Base-by-base conservation (phyloP, 2,888 invertebrate genomes). In the Argyresthia goedartella region DNA sequence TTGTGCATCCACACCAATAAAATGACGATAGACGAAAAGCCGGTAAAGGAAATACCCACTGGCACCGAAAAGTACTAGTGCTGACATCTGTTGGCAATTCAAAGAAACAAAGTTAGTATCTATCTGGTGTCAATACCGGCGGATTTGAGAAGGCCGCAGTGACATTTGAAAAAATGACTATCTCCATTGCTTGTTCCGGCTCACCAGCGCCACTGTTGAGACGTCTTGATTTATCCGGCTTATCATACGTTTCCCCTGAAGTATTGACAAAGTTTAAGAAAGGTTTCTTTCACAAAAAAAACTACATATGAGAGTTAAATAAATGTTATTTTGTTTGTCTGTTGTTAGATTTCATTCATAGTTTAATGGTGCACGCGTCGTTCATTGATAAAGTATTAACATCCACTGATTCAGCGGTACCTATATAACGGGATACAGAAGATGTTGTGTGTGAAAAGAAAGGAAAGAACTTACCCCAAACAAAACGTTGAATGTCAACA, bases 41-140 rank as follows among this genome's bases (percentile, higher is more conserved):
- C 81, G 87, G 67, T 90, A 90, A 44, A 89, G 65, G 56, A 90
- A 81, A 63, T 86, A 85, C n/a, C 89, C 85, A 56, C 89, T 88
- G 15, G 80, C 79, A 51, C 80, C 79, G 57, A 89, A 88, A 57
- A 90, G 71, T 51, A 88, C 75, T 41, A 88, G 70, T 63, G 91
- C 91, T 65, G 89, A 89, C 75, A 91, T 79, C 91, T 91, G 75
- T 76, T 64, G 74, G 63, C 55, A 64, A 71, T 55, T 56, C 55
- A 55, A 34, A 51, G 54, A 61, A 78, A 64, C 60, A 57, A 54
- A 49, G 45, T 47, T 51, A 50, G 58, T 57, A 58, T 57, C 55
- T 57, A 58, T 57, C 55, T 35, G 52, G 52, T 39, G 60, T 62
- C 58, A 71, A 25, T 4, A 1, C 58, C 69, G 63, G 60, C 64